These are phyloP conservation scores for Eriosoma lanigerum DNA, from an alignment of 1,140 invertebrate species.

Conservation along the genomic window DNA sequence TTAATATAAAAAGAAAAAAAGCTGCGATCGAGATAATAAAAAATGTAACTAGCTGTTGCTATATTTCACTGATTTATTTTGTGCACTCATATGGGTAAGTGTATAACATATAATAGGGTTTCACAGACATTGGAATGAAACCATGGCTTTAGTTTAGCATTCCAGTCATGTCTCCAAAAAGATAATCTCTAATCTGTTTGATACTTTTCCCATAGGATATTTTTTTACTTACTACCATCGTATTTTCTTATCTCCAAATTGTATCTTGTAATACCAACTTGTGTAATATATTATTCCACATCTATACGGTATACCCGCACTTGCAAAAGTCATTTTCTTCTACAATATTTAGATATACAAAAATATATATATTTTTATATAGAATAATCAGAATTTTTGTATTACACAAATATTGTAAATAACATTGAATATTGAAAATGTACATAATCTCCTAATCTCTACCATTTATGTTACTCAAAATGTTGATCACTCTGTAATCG, in stretches of 20 bases:
- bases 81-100: neutral
- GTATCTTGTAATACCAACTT: neutral
- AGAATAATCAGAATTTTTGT: too few species aligned
- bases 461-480: too few species aligned
- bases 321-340: too few species aligned
- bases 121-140: neutral
- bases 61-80: neutral
- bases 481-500: too few species aligned
- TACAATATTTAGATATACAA: too few species aligned
- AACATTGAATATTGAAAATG: too few species aligned
- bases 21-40: neutral
- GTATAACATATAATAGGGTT: neutral
- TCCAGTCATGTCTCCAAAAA: neutral
- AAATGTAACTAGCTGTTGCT: too few species aligned
- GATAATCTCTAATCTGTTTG: slow-evolving; percentile 4
- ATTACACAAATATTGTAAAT: too few species aligned
- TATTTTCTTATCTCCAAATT: neutral
- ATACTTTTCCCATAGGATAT: neutral
- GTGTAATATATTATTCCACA: neutral
- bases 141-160: neutral
- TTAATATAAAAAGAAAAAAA: neutral
- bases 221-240: neutral
- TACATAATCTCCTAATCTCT: too few species aligned
- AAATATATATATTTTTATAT: too few species aligned
- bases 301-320: neutral